These are phyloP conservation scores for Caradrina clavipalpis DNA, from an alignment of 2,888 invertebrate genomes.

Conservation along the genomic window DNA sequence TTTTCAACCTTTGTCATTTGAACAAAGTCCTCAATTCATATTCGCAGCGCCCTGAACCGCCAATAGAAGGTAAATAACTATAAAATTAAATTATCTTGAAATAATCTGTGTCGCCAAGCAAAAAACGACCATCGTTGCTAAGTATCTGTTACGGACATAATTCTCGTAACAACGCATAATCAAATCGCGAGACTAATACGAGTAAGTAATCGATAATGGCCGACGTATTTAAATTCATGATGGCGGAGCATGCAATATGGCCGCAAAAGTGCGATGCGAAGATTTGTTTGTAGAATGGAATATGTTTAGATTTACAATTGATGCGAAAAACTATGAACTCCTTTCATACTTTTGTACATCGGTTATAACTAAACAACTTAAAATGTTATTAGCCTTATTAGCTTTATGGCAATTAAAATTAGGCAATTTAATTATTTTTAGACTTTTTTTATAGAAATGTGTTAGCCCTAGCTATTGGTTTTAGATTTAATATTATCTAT, in stretches of 20 bases:
- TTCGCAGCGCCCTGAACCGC: not conserved
- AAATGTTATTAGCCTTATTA: no score
- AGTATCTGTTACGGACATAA: slow-evolving; percentile 27
- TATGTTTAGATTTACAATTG: slow-evolving; percentile 4
- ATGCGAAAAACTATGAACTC: no score
- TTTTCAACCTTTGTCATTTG: no score
- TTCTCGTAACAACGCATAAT: slow-evolving; percentile 60
- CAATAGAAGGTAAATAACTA: not conserved
- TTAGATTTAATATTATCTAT: no score
- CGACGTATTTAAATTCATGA: slow-evolving; percentile 60
- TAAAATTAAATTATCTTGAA: not conserved
- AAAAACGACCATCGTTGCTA: slow-evolving; percentile 7
- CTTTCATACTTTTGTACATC: no score
- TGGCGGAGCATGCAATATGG: slow-evolving; percentile 35
- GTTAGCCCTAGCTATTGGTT: no score
- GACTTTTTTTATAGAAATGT: no score
- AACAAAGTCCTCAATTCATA: not conserved
- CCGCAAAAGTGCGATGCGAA: slow-evolving; percentile 21
- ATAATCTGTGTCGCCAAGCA: not conserved
- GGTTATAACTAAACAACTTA: no score
- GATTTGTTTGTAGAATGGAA: not conserved
- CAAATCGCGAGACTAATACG: slow-evolving; percentile 56
- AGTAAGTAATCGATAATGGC: slow-evolving; percentile 62
- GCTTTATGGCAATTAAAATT: no score
- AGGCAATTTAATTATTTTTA: no score